phyloP scores from a whole-genome alignment of 2,797 vertebrate genomes.

The Anableps anableps region DNA sequence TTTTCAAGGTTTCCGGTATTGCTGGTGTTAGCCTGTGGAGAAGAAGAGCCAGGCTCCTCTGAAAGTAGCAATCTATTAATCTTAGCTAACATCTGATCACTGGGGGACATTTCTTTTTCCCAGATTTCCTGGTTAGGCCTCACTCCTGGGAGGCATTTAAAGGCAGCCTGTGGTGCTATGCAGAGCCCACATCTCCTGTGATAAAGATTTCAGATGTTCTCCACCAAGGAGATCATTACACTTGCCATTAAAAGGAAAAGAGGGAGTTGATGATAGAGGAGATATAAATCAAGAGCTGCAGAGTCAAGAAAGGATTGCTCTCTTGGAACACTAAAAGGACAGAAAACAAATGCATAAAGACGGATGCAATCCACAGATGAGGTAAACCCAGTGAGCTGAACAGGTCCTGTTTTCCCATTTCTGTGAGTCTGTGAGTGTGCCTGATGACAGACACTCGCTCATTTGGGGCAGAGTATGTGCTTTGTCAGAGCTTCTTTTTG shows the following conservation, averaged over 20 bases:
- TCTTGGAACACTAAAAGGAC: slow-evolving; percentile 28
- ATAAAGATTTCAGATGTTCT: slow-evolving; percentile 84
- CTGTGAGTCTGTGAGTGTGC: slow-evolving; percentile 27
- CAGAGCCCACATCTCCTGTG: slow-evolving; percentile 51
- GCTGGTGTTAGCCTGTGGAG: slow-evolving; percentile 52
- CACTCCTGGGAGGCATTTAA: slow-evolving; percentile 62
- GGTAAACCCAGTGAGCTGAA: slow-evolving; percentile 44
- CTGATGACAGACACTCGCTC: slow-evolving; percentile 69
- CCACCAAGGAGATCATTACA: slow-evolving; percentile 48
- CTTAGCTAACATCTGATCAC: slow-evolving; percentile 71
- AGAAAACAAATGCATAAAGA: slow-evolving; percentile 68
- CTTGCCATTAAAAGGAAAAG: slow-evolving; percentile 59
- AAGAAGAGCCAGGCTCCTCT: slow-evolving; percentile 56
- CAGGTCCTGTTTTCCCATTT: slow-evolving; percentile 54
- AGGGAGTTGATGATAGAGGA: slow-evolving; percentile 41
- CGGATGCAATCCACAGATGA: slow-evolving; percentile 57
- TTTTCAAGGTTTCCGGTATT: slow-evolving; percentile 76
- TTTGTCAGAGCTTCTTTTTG: slow-evolving; percentile 68
- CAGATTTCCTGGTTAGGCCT: slow-evolving; percentile 67
- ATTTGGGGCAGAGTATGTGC: slow-evolving; percentile 63
- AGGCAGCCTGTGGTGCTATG: slow-evolving; percentile 47
- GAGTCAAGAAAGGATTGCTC: slow-evolving; percentile 51
- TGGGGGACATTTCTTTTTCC: slow-evolving; percentile 59
- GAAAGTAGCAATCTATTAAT: slow-evolving; percentile 77
- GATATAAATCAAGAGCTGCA: slow-evolving; percentile 66